These are phyloP conservation scores for Pogonomyrmex barbatus DNA, from an alignment of 1,140 invertebrate species.

Conservation along the genomic window DNA sequence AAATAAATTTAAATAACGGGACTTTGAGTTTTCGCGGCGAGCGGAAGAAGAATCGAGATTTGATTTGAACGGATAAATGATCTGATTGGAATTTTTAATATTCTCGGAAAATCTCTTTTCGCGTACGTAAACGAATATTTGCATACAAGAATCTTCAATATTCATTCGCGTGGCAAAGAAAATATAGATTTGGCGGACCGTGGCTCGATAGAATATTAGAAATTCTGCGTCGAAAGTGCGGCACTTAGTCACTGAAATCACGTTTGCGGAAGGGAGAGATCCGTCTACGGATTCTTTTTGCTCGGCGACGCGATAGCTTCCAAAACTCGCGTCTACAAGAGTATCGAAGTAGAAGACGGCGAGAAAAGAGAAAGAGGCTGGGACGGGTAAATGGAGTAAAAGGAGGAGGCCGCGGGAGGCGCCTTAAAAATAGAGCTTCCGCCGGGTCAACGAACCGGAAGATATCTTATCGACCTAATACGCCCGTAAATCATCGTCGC, in stretches of 20 bases:
- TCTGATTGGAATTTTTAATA: background rate
- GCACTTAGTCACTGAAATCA: conserved; percentile 48
- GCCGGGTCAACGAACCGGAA: conserved; percentile 80
- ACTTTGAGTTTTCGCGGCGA: background rate
- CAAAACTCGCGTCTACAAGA: conserved; percentile 49
- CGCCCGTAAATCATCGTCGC: conserved; percentile 82
- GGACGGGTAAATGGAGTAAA: conserved; percentile 67
- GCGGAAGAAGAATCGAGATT: too few relatives aligned
- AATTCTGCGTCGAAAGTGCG: background rate
- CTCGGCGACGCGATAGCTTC: conserved; percentile 46
- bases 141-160: background rate
- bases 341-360: conserved; percentile 35
- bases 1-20: background rate
- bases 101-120: background rate
- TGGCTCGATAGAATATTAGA: background rate
- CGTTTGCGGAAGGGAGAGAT: conserved; percentile 36
- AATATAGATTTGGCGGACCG: background rate
- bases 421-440: conserved; percentile 80
- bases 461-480: conserved; percentile 83
- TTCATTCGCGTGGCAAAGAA: background rate
- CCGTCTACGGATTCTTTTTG: conserved; percentile 46
- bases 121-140: background rate
- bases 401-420: conserved; percentile 67
- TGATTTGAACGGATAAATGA: background rate
- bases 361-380: conserved; percentile 40